Percentiles rank a stretch among this genome's conserved stretches.
Evolutionary conservation across 2,888 invertebrate species (phyloP).

Genomic region (Petrolisthes cinctipes): DNA sequence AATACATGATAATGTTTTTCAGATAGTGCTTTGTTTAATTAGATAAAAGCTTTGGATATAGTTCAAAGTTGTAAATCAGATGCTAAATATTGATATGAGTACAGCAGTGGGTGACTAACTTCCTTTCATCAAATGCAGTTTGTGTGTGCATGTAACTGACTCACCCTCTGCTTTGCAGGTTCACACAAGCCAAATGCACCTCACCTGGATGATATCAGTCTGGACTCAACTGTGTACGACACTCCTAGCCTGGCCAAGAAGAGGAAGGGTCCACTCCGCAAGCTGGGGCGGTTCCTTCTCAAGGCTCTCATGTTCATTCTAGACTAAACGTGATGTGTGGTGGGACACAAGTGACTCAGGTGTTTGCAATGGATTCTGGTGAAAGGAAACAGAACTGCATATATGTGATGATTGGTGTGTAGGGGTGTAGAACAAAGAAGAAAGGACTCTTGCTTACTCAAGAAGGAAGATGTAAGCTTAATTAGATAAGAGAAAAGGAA

Average conservation of each 20-base stretch:
- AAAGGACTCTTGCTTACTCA: too few relatives aligned
- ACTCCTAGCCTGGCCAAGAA: slow-evolving; percentile 59
- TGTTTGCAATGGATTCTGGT: background rate
- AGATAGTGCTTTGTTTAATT: too few relatives aligned
- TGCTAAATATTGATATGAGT: too few relatives aligned
- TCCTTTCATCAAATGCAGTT: too few relatives aligned
- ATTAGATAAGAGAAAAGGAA: too few relatives aligned
- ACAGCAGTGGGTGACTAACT: too few relatives aligned
- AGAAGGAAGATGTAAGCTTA: too few relatives aligned
- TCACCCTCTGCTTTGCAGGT: slow-evolving; percentile 14
- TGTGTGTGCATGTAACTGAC: background rate
- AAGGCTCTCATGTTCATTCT: slow-evolving; percentile 64
- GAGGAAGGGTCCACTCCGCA: slow-evolving; percentile 61
- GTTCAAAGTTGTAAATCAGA: too few relatives aligned
- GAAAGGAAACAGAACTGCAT: background rate
- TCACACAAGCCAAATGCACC: slow-evolving; percentile 52
- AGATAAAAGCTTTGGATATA: too few relatives aligned
- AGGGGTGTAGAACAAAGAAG: too few relatives aligned
- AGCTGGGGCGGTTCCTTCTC: slow-evolving; percentile 62
- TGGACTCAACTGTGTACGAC: slow-evolving; percentile 57
- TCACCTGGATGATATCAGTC: slow-evolving; percentile 52
- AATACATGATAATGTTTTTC: too few relatives aligned
- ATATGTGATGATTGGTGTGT: background rate
- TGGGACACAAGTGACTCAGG: background rate
- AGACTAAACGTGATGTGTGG: slow-evolving; percentile 40